Evolutionary conservation across 2,888 invertebrate species (phyloP), one percentile per base, ranked within the genome.

Genomic region (Eupeodes luniger): DNA sequence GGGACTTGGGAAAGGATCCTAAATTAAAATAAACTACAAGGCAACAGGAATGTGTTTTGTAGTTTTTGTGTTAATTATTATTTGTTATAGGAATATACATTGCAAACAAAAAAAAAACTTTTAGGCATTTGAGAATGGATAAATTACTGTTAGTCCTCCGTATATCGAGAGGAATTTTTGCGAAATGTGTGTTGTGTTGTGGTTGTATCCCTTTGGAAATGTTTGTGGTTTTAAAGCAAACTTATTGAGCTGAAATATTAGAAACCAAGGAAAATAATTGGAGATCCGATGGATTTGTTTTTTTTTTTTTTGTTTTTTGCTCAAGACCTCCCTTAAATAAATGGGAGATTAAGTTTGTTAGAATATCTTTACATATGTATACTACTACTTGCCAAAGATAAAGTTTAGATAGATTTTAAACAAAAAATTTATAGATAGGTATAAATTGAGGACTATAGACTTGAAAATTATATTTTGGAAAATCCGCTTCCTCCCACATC

Each of bases 61-160:
- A 70, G 69, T 40, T 70, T 27, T 70, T 55, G 55, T 70, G 55
- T 70, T 70, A 55, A 70, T 70, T 70, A 70, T 70, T 70, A 70
- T 70, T 70, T 53, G 53, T 69, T 53, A 9, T 40, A 40, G 40
- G 40, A 36, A n/a, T 34, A 36, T 34, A 16, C 27, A 27, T 27
- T 27, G 34, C 16, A 47, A 14, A 70, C 40, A 12, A 47, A 14
- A 40, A 40, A 40, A 5, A 70, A 53, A 11, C 11, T 7, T n/a
- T 19, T 0, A 40, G 12, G 19, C 6, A 40, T 70, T 55, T 55
- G 16, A 12, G 16, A 7, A 19, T 19, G 6, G 11, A 70, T 40
- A 69, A 19, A 19, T 16, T 40, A 55, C 16, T 6, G 36, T 7
- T 53, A 55, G 55, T 6, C 9, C 40, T 40, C 9, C 9, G 40